Base-by-base conservation (phyloP, 2,888 invertebrate species). In the Eurois occulta region DNA sequence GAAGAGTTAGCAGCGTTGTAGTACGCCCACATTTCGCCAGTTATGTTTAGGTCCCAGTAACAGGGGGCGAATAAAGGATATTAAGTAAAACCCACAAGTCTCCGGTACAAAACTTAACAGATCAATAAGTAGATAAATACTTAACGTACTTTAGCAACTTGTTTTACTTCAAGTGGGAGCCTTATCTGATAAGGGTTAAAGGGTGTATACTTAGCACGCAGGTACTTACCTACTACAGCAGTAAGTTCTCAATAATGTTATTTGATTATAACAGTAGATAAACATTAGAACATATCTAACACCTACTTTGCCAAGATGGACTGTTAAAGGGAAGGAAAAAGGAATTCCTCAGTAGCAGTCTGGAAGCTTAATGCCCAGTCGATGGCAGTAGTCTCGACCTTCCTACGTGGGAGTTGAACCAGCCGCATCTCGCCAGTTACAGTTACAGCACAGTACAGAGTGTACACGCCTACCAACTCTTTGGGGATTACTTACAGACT, bases 101-200 rank as follows among this genome's bases (percentile, higher is more conserved):
- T 46, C n/a, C 52, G 18, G 28, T 28, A 41, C 35, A 55, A 28
- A 77, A 60, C 60, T 70, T 32, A 28, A 46, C 38, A 64, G 75
- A 78, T 78, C 75, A 78, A 65, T 78, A 74, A 41, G n/a, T 75
- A 80, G 73, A 73, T 78, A 73, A 35, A 62, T 43, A 80, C 52
- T 43, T 62, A 70, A 24, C 11, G 21, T 43, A 48, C 32, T 80
- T 72, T 62, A 32, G 46, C 38, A 81, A 81, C 32, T 80, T 38
- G 52, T 55, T 62, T 35, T 32, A 21, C 62, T 43, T 48, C 28
- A 48, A 35, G 35, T 13, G 18, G 28, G 52, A 18, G n/a, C 28
- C 60, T 35, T 35, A 62, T 43, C 43, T 64, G 52, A 46, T 58
- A 70, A 43, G 32, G 10, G 21, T 35, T 8, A 24, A 11, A 67